Base-by-base conservation (phyloP, 35 echinoderm and acorn worm species). In the Acanthaster planci region DNA sequence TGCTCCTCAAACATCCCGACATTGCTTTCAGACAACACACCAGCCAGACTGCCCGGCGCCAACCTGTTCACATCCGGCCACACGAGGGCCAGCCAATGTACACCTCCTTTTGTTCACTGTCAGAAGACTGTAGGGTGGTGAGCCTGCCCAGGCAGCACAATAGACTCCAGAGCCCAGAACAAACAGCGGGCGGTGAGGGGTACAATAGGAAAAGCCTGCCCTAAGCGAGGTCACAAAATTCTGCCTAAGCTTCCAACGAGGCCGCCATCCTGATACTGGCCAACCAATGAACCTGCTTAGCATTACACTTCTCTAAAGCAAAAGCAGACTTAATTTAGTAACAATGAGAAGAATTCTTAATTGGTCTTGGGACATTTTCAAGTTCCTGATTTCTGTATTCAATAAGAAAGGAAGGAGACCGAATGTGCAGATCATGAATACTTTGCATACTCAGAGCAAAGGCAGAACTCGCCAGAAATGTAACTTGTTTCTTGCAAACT, bases 21-120 rank as follows among this genome's bases (percentile, higher is more conserved):
- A 47, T 47, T 47, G 42, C 42, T 47, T 47, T 47, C 4, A 47
- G 42, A 47, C 4, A 6, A 47, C 42, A 47, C 42, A 47, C 42
- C 12, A 12, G 4, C 42, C 26, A 72, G 64, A 72, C 64, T 27
- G 64, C 64, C 30, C 64, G 64, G 64, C 64, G 64, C 64, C 64
- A 72, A 72, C 64, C 64, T 72, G 64, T 72, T 72, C 64, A 72
- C 19, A 72, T 72, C 64, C 64, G 64, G 64, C 64, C 64, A 72
- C 64, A 72, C 64, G 64, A 72, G 64, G 64, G 64, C 64, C 64
- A 30, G 64, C 64, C 64, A 27, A 72, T 27, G 64, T 72, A 72
- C 64, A 72, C 64, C 64, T 72, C 9, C 64, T 72, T 72, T 72
- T 72, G 64, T 72, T 72, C 64, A 14, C 42, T 26, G 18, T 31